Conservation (phyloP, 2,888 invertebrate species). For the Hirudinaria manillensis region DNA sequence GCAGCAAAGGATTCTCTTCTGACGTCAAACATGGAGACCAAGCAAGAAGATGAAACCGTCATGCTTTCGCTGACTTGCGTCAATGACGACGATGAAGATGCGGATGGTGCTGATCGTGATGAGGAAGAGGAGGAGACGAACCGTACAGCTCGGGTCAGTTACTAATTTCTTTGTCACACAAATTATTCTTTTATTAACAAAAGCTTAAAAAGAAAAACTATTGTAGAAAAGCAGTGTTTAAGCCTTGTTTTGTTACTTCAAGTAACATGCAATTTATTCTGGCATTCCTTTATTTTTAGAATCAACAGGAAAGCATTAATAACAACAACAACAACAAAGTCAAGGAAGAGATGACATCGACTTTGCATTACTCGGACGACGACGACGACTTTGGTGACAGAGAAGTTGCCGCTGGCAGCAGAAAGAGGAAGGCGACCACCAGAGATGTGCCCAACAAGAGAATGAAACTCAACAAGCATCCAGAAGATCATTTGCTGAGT, state of each 20-base stretch:
- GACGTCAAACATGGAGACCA: neutral
- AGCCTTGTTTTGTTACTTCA: too few relatives aligned
- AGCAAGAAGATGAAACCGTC: neutral
- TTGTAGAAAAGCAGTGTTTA: too few relatives aligned
- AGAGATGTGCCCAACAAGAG: neutral
- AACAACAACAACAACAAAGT: too few relatives aligned
- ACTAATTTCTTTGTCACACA: too few relatives aligned
- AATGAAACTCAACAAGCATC: neutral
- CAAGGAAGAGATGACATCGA: neutral
- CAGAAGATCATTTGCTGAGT: conserved; percentile 45
- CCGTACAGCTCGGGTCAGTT: too few relatives aligned
- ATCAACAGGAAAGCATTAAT: too few relatives aligned
- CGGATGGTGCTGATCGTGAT: neutral
- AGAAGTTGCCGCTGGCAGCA: neutral
- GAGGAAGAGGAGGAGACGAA: neutral
- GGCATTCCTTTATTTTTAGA: too few relatives aligned
- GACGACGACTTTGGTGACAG: neutral
- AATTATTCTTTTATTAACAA: too few relatives aligned
- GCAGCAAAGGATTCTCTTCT: neutral
- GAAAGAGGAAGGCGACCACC: neutral
- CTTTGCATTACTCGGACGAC: conserved; percentile 69
- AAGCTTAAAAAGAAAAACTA: too few relatives aligned
- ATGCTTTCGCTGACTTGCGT: neutral
- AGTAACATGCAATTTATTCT: too few relatives aligned
- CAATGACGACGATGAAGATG: neutral